Base-by-base conservation (phyloP, 1,140 invertebrate genomes). In the Metopolophium dirhodum region DNA sequence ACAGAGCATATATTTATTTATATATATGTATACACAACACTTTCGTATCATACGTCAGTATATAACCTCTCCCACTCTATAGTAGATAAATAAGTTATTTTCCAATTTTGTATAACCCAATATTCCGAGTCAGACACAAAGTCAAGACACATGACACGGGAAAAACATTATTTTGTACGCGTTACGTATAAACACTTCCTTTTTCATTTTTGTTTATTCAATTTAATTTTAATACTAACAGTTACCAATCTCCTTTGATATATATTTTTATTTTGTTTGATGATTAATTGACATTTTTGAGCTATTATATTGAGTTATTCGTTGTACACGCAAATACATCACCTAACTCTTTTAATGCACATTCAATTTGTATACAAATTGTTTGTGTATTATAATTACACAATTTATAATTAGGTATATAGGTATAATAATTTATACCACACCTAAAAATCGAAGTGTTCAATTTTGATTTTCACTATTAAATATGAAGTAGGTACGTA, bases 31-130 rank as follows among this genome's bases (percentile, higher is more conserved):
- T 51, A 4, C 49, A 51, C 2, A 51, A 3, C 51, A 88, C n/a
- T 89, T 89, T 54, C 49, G 35, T 22, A 37, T 23, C n/a, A 26
- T 89, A 37, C 8, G 49, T 54, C n/a, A n/a, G 18, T 49, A 22
- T 18, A 87, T 18, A 87, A 87, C 30, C 18, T 18, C 14, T 54
- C 30, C 8, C 20, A 23, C 35, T 49, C 20, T 37, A n/a, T n/a
- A 54, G 41, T 37, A 54, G 87, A 54, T 89, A 54, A 89, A 89
- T 89, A 89, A 54, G 35, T 54, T 89, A 89, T 89, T n/a, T 54
- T 89, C 14, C 49, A 89, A 54, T 54, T 89, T 89, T 54, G 35
- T 89, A 54, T 37, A 89, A 54, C 8, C 35, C 9, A 89, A 89
- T 89, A 89, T 35, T 89, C 30, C 1, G 14, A 77, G 61, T 77